Evolutionary conservation across 2,888 invertebrate genomes (phyloP).

Genomic region (Drosophila melanosoma): DNA sequence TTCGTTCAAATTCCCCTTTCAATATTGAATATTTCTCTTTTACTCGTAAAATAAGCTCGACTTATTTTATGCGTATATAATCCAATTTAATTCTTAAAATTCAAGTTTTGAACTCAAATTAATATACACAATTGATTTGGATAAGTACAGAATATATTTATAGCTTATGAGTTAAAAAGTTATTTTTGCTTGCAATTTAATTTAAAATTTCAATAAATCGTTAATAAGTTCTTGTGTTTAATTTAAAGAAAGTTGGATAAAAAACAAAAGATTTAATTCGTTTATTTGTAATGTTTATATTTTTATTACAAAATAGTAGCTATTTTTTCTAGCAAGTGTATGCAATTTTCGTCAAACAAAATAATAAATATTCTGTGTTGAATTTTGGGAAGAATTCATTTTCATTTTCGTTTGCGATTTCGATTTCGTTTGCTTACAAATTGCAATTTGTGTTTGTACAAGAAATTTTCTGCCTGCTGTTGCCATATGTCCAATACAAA

Average conservation of each 20-base stretch:
- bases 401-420: slow-evolving; percentile 16
- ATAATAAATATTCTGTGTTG: no score
- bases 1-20: background rate
- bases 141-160: background rate
- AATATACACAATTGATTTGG: background rate
- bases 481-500: slow-evolving; percentile 61
- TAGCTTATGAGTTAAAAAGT: background rate
- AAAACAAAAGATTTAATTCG: background rate
- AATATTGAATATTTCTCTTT: background rate
- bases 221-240: background rate
- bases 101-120: background rate
- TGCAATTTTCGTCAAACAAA: background rate
- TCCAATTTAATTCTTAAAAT: background rate
- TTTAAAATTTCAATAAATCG: background rate
- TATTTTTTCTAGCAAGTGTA: background rate
- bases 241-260: background rate
- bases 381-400: slow-evolving; percentile 9
- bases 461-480: slow-evolving; percentile 60
- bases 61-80: background rate
- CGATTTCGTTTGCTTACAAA: slow-evolving; percentile 51
- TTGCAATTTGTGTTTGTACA: slow-evolving; percentile 65
- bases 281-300: background rate
- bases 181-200: background rate
- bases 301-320: background rate
- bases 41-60: background rate